Base-by-base conservation (phyloP, 30 jellyfish, hydroid and myxozoan species). In the Hydractinia echinata region DNA sequence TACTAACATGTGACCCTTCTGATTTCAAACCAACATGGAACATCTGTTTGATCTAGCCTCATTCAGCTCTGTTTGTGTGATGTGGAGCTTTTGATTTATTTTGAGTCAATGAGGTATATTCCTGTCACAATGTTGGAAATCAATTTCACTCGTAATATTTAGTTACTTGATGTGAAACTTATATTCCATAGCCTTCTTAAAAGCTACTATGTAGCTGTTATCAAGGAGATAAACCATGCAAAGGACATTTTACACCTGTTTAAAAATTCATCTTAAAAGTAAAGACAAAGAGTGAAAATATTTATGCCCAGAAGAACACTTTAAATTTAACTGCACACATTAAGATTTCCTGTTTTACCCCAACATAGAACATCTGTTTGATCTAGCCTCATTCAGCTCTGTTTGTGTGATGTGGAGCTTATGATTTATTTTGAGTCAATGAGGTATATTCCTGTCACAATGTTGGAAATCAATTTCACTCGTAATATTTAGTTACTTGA, bases 31-130 rank as follows among this genome's bases (percentile, higher is more conserved):
- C 69, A 58, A 58, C 69, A 58, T 11, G 19, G 19, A 16, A 16
- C 69, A 58, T 58, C 69, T 58, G 69, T 58, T 58, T 58, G 69
- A 58, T 13, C 69, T 58, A 58, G 69, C 69, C 69, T 58, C 69
- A 11, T 58, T 11, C 69, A 58, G 69, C 69, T 58, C 69, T 58
- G 69, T 16, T 58, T 58, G 69, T 58, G 69, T 58, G 69, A 58
- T 58, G 69, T 58, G 69, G 69, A 58, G 69, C 69, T 16, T 58
- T 0, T 13, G 19, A 16, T 30, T 30, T 30, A 30, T 30, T 16
- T 58, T 58, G 15, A 58, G 3, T 58, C 69, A 11, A 58, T 58
- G 69, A 58, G 69, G 69, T 58, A 58, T 58, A 58, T 58, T 58
- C 69, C 69, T 11, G 19, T 58, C 69, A 58, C 69, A 11, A 11